Base-by-base conservation (phyloP, 2,888 invertebrate genomes). In the Apotomis capreana region DNA sequence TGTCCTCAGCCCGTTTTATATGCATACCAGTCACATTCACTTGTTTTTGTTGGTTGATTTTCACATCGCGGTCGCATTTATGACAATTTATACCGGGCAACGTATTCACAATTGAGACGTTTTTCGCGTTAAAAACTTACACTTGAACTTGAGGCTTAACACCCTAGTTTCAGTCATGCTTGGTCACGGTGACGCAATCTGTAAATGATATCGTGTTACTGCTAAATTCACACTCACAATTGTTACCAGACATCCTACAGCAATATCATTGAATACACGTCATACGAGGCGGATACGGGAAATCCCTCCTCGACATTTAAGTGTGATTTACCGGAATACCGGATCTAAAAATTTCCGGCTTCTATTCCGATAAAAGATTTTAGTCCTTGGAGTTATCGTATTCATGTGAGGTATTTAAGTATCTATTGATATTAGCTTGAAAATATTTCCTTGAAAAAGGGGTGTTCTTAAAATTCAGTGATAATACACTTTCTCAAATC, bases 321-420 rank as follows among this genome's bases (percentile, higher is more conserved):
- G 64, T 71, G 67, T 61, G 67, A 71, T 68, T 70, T 71, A 71
- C 57, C 57, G 55, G 51, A 68, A 52, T 61, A 68, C 57, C 71
- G 71, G 71, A 68, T 71, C 36, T 63, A 13, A 68, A 70, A 55
- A 57, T 62, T 52, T 67, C 71, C 71, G 44, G 61, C 13, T 61
- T 57, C 49, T 44, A 51, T 70, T 46, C 67, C 46, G 61, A 71
- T 71, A 61, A 71, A 67, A 67, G 61, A 71, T 71, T 55, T 8
- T 51, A 26, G n/a, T 49, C 69, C 44, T 0, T 13, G 15, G 8
- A 15, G 37, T 37, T 60, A 60, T 69, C 44, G 36, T 40, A 51
- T 55, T 44, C 55, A 46, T 36, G 46, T n/a, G 15, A 44, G 61
- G 55, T 44, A 57, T 67, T 57, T 12, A 67, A 36, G 55, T 61